Conservation (phyloP, 23 tunicate genomes). For the Phallusia fumigata region DNA sequence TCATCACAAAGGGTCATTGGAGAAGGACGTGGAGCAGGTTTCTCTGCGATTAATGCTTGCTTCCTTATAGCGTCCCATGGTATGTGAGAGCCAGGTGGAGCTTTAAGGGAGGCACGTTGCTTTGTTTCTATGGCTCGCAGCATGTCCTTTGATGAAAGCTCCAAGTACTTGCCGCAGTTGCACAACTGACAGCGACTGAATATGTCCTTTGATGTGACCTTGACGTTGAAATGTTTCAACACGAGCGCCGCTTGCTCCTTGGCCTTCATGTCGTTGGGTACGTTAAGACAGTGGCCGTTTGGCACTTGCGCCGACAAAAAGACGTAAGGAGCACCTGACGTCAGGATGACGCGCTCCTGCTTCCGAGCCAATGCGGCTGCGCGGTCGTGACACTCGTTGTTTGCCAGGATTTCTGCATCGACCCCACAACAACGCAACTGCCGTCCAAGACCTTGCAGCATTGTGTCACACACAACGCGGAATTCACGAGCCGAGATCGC, state of each 20-base stretch:
- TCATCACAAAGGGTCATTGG: background rate
- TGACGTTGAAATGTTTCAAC: constrained; percentile 53
- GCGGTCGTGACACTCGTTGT: constrained; percentile 49
- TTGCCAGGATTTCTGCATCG: constrained; percentile 53
- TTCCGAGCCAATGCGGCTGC: constrained; percentile 43
- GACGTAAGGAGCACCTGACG: constrained; percentile 60
- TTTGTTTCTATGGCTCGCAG: constrained; percentile 18
- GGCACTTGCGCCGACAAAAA: constrained; percentile 66
- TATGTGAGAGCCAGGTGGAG: background rate
- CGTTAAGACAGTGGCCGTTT: constrained; percentile 50
- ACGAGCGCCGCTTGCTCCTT: constrained; percentile 58
- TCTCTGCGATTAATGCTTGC: background rate
- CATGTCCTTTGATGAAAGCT: constrained; percentile 45
- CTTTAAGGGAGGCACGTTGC: background rate
- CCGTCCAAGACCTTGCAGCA: constrained; percentile 76
- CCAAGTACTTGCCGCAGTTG: constrained; percentile 62
- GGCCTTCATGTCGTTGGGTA: constrained; percentile 61
- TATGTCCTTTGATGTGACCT: constrained; percentile 50
- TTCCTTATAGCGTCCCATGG: constrained; percentile 40
- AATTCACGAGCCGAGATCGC: constrained; percentile 36
- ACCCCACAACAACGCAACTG: constrained; percentile 75
- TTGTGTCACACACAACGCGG: constrained; percentile 76
- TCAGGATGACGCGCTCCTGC: constrained; percentile 55
- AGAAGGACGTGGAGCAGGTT: background rate
- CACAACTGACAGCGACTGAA: constrained; percentile 84